phyloP scores from a whole-genome alignment of 2,797 vertebrate species.

The Centroberyx gerrardi region DNA sequence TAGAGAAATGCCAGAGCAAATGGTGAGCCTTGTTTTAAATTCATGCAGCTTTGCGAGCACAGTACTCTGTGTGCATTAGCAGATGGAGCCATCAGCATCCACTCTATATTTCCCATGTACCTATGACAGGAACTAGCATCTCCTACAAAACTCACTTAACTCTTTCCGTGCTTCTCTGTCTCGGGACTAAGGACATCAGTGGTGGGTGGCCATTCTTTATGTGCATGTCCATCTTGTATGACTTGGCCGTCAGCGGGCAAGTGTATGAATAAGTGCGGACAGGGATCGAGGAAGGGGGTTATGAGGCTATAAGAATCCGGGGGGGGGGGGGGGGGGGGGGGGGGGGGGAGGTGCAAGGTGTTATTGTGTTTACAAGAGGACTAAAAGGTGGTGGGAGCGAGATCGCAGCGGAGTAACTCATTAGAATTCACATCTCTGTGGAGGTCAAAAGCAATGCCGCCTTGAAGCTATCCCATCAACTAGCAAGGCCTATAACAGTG shows the following conservation, averaged over 20 bases:
- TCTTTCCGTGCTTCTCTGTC: not conserved
- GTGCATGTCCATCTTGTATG: constrained; percentile 7
- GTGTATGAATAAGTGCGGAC: not conserved
- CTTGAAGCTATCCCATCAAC: constrained; percentile 2
- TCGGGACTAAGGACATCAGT: constrained; percentile 3
- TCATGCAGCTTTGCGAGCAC: not conserved
- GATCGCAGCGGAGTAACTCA: constrained; percentile 16
- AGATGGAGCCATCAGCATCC: not conserved
- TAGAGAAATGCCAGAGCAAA: not conserved
- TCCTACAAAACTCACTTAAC: not conserved
- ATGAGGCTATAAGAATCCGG: not conserved
- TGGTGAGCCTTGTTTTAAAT: constrained; percentile 12
- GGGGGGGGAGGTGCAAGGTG: not conserved
- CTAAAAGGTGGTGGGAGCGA: not conserved
- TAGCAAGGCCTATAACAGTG: constrained; percentile 21
- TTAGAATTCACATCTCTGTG: constrained; percentile 19
- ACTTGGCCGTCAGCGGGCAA: not conserved
- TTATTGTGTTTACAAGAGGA: constrained; percentile 32
- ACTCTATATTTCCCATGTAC: not conserved
- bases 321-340: not conserved
- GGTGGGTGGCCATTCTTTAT: not conserved
- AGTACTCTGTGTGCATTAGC: not conserved
- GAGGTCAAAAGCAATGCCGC: constrained; percentile 21
- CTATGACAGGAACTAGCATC: not conserved
- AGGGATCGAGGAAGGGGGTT: not conserved